Percentiles rank a stretch among this genome's conserved stretches.
Evolutionary conservation across 2,888 invertebrate genomes (phyloP).

Genomic region (Apodemia mormo): DNA sequence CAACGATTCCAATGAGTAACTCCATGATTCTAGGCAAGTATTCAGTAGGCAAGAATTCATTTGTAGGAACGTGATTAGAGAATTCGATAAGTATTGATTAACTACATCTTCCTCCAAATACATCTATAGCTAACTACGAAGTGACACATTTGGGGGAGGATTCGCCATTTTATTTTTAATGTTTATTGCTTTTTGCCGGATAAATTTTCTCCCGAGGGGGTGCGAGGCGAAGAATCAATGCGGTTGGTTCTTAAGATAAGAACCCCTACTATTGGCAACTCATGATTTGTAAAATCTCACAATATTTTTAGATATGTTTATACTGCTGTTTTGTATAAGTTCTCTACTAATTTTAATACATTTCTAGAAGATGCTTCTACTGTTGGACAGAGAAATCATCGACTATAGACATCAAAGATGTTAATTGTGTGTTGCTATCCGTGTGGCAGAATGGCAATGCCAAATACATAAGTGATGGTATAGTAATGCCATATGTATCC

Average conservation of each 20-base stretch:
- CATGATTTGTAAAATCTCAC: not conserved
- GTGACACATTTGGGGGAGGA: conserved; percentile 54
- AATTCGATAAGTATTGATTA: conserved; percentile 27
- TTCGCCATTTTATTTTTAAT: conserved; percentile 78
- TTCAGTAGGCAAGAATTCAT: too few species aligned
- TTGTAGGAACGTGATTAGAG: too few species aligned
- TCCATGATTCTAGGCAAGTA: too few species aligned
- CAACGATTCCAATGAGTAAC: too few species aligned
- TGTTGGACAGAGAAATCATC: too few species aligned
- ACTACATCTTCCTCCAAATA: conserved; percentile 18
- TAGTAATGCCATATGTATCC: too few species aligned
- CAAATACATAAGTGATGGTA: too few species aligned
- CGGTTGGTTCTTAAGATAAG: conserved; percentile 51
- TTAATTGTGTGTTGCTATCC: too few species aligned
- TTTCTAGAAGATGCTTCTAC: too few species aligned
- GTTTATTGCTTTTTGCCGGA: conserved; percentile 75
- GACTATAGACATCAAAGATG: too few species aligned
- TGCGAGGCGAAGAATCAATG: conserved; percentile 74
- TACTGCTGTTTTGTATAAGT: not conserved
- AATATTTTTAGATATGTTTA: not conserved
- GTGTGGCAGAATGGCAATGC: too few species aligned
- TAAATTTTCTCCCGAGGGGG: conserved; percentile 66
- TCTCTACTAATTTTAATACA: too few species aligned
- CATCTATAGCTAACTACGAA: conserved; percentile 35
- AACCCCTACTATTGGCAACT: conserved; percentile 47